Evolutionary conservation across 2,113 vertebrate species (phyloP).

Genomic region (Potamarius usumacintae): DNA sequence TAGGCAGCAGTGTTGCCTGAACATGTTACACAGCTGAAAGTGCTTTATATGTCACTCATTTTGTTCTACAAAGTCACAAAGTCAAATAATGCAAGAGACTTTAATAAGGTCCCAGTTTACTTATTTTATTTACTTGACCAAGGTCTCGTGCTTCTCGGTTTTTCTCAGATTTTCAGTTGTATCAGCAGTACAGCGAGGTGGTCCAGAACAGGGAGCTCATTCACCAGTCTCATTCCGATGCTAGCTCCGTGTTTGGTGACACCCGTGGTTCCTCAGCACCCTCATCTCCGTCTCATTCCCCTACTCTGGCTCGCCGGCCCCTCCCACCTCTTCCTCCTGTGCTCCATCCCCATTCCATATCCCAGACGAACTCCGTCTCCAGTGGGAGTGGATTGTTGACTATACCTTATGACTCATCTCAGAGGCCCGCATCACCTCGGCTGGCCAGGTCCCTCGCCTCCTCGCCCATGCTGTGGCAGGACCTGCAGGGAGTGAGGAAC

Average conservation of each 20-base stretch:
- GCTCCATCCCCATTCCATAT: constrained; percentile 56
- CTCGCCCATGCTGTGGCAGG: constrained; percentile 85
- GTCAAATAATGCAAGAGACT: neutral
- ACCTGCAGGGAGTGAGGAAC: constrained; percentile 82
- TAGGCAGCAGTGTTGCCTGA: constrained; percentile 13
- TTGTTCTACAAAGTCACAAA: constrained; percentile 33
- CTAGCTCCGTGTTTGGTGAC: constrained; percentile 59
- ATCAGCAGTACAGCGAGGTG: constrained; percentile 93
- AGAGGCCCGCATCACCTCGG: constrained; percentile 70
- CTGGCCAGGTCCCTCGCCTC: constrained; percentile 76
- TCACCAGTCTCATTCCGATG: constrained; percentile 81
- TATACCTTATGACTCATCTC: constrained; percentile 68
- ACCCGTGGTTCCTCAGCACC: constrained; percentile 59
- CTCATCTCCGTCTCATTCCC: constrained; percentile 69
- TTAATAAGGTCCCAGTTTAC: constrained; percentile 8
- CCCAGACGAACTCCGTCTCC: constrained; percentile 70
- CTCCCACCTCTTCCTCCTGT: constrained; percentile 69
- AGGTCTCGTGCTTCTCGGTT: neutral
- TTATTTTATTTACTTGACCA: neutral
- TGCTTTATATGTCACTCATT: neutral
- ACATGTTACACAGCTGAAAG: constrained; percentile 21
- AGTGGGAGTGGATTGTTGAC: constrained; percentile 59
- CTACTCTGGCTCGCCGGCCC: constrained; percentile 78
- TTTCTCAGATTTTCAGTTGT: constrained; percentile 81
- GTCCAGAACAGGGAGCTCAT: constrained; percentile 89